phyloP scores from a whole-genome alignment of 35 echinoderm and acorn worm genomes.

The Holothuria glaberrima region DNA sequence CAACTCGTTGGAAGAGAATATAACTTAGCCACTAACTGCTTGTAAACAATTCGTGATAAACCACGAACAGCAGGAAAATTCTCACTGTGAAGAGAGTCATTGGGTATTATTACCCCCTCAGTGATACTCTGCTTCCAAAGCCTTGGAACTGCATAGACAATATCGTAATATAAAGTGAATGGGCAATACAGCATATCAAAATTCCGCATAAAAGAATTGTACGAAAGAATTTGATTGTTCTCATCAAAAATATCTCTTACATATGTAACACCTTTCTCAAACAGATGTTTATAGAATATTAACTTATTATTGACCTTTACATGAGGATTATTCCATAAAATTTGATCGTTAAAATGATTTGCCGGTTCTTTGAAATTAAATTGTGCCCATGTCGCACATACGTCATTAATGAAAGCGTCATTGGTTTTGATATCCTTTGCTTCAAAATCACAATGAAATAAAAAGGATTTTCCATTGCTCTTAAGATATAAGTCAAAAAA shows the following conservation, averaged over 20 bases:
- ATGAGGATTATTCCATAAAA: constrained; percentile 32
- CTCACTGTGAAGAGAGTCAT: neutral
- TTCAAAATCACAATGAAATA: constrained; percentile 17
- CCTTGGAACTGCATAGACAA: neutral
- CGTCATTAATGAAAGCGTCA: neutral
- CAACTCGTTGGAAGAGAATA: neutral
- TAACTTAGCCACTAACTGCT: neutral
- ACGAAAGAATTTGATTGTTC: neutral
- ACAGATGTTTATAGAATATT: constrained; percentile 20
- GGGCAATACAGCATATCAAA: neutral
- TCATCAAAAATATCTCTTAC: neutral
- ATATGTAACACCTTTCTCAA: neutral
- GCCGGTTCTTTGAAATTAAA: neutral
- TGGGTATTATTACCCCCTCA: neutral
- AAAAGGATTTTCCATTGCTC: neutral
- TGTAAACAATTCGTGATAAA: neutral
- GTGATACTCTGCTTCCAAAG: constrained; percentile 9
- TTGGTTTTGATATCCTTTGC: neutral
- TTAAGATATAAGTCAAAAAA: constrained; percentile 10
- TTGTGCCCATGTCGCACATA: neutral
- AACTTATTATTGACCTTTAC: constrained; percentile 16
- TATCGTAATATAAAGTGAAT: neutral
- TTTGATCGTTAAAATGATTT: neutral
- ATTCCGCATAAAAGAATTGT: neutral
- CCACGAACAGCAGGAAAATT: neutral